A percentile compares a stretch with the other conserved stretches of the same genome.
Evolutionary conservation across 2,888 invertebrate genomes (phyloP).

Genomic region (Caenorhabditis angaria): DNA sequence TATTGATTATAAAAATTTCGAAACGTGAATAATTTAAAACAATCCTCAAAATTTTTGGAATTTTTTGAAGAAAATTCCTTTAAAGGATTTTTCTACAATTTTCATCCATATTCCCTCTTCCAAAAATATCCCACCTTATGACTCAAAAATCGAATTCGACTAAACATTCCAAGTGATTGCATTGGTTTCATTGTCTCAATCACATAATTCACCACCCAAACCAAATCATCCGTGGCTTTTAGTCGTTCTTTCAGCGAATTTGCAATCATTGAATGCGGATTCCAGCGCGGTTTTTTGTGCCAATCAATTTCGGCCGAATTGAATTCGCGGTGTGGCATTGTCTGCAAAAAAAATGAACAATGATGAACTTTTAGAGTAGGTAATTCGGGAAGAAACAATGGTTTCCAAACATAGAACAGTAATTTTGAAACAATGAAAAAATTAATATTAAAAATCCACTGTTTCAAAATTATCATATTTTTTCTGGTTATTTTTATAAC

Average conservation of each 20-base stretch:
- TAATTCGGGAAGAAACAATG: too few relatives aligned
- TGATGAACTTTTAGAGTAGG: too few relatives aligned
- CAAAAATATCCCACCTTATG: slow-evolving; percentile 19
- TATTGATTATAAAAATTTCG: too few relatives aligned
- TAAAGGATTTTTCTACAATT: background rate
- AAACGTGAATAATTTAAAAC: too few relatives aligned
- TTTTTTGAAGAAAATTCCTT: too few relatives aligned
- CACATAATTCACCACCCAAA: slow-evolving; percentile 59
- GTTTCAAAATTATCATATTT: too few relatives aligned
- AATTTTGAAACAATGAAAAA: too few relatives aligned
- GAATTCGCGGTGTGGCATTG: slow-evolving; percentile 36
- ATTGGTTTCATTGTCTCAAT: slow-evolving; percentile 47
- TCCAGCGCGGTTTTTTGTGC: slow-evolving; percentile 54
- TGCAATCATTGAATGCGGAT: slow-evolving; percentile 61
- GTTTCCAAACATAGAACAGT: background rate
- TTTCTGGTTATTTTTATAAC: too few relatives aligned
- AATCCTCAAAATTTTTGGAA: too few relatives aligned
- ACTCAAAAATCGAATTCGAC: slow-evolving; percentile 48
- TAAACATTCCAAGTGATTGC: slow-evolving; percentile 49
- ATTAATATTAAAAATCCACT: too few relatives aligned
- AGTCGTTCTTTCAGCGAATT: slow-evolving; percentile 46
- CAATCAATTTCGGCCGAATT: slow-evolving; percentile 27
- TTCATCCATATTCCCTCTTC: background rate
- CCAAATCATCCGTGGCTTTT: slow-evolving; percentile 52
- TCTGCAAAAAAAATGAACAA: slow-evolving; percentile 12